Conservation (phyloP, 2,797 vertebrate species). For the Pangasius larnaudii region DNA sequence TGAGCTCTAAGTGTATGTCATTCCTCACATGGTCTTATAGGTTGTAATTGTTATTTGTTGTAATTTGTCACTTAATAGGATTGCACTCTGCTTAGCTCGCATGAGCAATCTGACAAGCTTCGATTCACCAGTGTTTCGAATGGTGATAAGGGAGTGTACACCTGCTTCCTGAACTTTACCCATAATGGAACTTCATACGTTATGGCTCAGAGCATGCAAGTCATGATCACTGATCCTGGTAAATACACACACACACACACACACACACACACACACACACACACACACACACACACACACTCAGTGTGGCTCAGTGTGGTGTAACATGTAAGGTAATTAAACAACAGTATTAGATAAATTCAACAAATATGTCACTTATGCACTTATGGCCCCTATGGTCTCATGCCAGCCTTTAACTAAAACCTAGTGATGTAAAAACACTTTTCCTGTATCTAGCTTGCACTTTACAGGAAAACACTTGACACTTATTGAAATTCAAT, state of each 20-base stretch:
- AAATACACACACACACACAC: neutral
- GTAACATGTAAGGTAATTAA: neutral
- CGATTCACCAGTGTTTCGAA: neutral
- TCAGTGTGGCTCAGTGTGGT: neutral
- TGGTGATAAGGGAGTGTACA: conserved; percentile 41
- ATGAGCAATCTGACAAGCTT: neutral
- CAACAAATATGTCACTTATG: neutral
- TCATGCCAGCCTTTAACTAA: neutral
- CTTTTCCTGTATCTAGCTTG: neutral
- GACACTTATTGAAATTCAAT: neutral
- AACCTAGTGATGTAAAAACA: neutral
- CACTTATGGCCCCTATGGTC: neutral
- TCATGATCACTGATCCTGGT: neutral
- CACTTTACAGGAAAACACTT: neutral
- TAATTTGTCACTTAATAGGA: conserved; percentile 30
- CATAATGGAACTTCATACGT: conserved; percentile 41
- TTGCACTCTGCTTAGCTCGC: conserved; percentile 23
- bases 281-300: neutral
- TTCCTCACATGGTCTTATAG: neutral
- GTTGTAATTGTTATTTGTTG: neutral
- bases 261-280: neutral
- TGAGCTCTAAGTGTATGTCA: neutral
- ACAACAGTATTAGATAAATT: neutral
- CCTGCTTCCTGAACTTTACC: conserved; percentile 56
- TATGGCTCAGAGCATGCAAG: conserved; percentile 23